Evolutionary conservation across 2,113 vertebrate genomes (phyloP).

Genomic region (Seriola aureovittata): DNA sequence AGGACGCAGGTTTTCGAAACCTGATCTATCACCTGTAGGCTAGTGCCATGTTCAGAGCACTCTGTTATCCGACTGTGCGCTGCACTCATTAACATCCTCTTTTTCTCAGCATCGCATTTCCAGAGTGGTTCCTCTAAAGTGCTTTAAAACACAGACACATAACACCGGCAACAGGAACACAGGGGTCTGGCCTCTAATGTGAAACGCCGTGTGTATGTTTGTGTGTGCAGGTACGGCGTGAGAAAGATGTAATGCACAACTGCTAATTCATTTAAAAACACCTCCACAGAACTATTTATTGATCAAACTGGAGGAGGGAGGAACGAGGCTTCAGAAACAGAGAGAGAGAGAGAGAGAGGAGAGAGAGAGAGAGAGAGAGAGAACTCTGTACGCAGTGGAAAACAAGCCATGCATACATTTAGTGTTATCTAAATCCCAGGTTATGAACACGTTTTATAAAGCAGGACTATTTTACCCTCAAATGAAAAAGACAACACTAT

Average conservation of each 20-base stretch:
- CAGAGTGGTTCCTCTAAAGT: slow-evolving; percentile 12
- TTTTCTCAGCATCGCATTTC: slow-evolving; percentile 17
- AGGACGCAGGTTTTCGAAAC: neutral
- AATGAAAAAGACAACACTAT: neutral
- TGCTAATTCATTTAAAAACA: slow-evolving; percentile 73
- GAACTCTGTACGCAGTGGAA: slow-evolving; percentile 8
- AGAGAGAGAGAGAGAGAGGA: slow-evolving; percentile 10
- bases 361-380: neutral
- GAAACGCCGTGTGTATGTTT: neutral
- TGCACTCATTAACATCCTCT: slow-evolving; percentile 23
- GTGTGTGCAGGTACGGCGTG: neutral
- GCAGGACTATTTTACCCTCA: neutral
- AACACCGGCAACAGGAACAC: neutral
- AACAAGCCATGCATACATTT: slow-evolving; percentile 4
- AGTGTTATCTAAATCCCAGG: neutral
- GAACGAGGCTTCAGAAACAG: slow-evolving; percentile 29
- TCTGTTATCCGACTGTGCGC: slow-evolving; percentile 31
- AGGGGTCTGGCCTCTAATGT: neutral
- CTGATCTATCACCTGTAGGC: slow-evolving; percentile 12
- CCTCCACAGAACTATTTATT: slow-evolving; percentile 73
- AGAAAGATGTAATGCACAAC: slow-evolving; percentile 39
- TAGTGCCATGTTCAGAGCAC: neutral
- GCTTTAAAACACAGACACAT: slow-evolving; percentile 8
- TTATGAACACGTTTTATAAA: neutral
- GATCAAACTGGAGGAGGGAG: slow-evolving; percentile 67